Conservation (phyloP, 1,140 invertebrate species). For the Trypoxylus dichotomus region DNA sequence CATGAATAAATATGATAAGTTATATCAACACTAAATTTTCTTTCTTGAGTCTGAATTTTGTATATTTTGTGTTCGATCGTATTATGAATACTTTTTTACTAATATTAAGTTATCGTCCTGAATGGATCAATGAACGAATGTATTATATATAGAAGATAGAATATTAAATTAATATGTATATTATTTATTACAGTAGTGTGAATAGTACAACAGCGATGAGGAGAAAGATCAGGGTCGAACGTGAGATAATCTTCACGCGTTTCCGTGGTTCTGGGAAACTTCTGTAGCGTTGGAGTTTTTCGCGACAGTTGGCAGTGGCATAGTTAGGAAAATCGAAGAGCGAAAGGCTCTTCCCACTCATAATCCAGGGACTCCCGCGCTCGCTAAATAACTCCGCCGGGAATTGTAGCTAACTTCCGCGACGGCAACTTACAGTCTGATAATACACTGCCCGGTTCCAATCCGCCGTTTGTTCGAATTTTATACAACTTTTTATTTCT, state of each 20-base stretch:
- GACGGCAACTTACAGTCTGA: constrained; percentile 20
- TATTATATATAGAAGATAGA: too few species aligned
- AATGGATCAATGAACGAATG: too few species aligned
- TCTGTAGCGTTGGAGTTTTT: not conserved
- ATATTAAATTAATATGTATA: too few species aligned
- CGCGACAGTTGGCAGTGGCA: constrained; percentile 12
- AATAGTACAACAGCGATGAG: not conserved
- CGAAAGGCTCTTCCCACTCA: not conserved
- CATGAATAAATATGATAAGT: too few species aligned
- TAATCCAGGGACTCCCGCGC: not conserved
- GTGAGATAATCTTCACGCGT: not conserved
- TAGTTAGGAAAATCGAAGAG: not conserved
- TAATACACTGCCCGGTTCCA: constrained; percentile 12
- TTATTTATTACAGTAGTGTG: too few species aligned
- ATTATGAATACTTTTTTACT: too few species aligned
- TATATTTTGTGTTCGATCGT: too few species aligned
- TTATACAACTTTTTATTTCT: constrained; percentile 17
- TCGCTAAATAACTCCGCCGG: constrained; percentile 12
- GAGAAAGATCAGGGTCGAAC: not conserved
- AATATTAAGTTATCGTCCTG: too few species aligned
- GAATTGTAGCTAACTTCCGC: constrained; percentile 17
- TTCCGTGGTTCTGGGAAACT: not conserved
- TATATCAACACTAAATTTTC: too few species aligned
- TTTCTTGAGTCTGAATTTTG: too few species aligned
- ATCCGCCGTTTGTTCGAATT: constrained; percentile 21